Evolutionary conservation across 2,113 vertebrate species (phyloP).

Genomic region (Delphinus delphis): DNA sequence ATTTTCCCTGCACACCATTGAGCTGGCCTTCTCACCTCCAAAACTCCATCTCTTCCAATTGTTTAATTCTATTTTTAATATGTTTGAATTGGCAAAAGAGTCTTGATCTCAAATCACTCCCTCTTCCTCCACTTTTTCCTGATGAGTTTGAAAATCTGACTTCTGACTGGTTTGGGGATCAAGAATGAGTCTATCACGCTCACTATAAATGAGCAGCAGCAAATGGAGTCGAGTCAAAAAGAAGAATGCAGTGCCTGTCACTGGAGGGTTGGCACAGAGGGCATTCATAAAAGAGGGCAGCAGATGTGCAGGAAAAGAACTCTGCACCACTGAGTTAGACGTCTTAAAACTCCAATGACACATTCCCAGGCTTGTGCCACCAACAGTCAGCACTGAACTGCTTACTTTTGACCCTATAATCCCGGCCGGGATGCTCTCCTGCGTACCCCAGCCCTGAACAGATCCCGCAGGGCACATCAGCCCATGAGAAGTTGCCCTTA

Average conservation of each 20-base stretch:
- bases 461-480: background rate
- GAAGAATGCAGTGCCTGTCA: background rate
- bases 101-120: background rate
- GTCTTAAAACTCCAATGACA: too few relatives aligned
- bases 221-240: background rate
- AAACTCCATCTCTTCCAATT: background rate
- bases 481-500: background rate
- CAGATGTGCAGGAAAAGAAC: too few relatives aligned
- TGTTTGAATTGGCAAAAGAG: background rate
- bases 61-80: background rate
- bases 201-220: background rate
- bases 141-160: background rate
- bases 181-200: background rate
- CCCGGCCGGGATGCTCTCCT: background rate
- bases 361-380: background rate
- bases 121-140: background rate
- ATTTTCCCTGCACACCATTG: background rate
- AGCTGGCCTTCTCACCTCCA: too few relatives aligned
- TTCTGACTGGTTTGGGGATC: background rate
- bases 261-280: background rate
- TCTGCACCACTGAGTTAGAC: rapidly evolving
- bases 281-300: background rate
- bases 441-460: background rate
- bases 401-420: background rate
- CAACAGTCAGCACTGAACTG: background rate